Conservation (phyloP, 2,797 vertebrate genomes). For the Crenichthys baileyi region DNA sequence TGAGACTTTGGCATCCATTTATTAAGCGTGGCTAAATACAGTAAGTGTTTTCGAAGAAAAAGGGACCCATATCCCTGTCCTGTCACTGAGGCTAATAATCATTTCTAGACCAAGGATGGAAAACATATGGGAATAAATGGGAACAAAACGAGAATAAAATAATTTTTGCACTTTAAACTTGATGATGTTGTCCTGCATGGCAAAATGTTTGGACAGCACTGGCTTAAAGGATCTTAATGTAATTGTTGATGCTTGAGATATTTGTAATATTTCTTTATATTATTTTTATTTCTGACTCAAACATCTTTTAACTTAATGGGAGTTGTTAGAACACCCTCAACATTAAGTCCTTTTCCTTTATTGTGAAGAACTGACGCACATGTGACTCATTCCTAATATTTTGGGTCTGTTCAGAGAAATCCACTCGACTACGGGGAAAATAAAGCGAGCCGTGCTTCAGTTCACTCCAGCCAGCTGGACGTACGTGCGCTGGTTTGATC, state of each 20-base stretch:
- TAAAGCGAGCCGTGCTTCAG: constrained; percentile 93
- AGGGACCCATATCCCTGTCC: not conserved
- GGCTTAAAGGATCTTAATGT: not conserved
- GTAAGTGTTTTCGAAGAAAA: not conserved
- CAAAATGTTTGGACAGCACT: not conserved
- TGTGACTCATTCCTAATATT: not conserved
- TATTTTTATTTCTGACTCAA: not conserved
- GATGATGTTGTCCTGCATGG: not conserved
- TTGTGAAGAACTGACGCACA: not conserved
- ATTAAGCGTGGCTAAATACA: not conserved
- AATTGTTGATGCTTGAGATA: not conserved
- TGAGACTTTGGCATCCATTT: not conserved
- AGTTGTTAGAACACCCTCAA: not conserved
- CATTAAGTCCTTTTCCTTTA: not conserved
- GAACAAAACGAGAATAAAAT: not conserved
- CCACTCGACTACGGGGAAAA: constrained; percentile 93
- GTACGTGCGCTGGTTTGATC: constrained; percentile 96
- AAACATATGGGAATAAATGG: no score
- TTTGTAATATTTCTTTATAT: not conserved
- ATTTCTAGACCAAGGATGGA: no score
- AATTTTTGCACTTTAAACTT: not conserved
- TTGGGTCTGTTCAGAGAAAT: constrained; percentile 85
- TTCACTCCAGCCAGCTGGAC: constrained; percentile 98
- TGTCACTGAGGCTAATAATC: not conserved
- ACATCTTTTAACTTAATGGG: not conserved